These are phyloP conservation scores for Cossypha polioptera DNA, from an alignment of 2,797 vertebrate species.

Conservation along the genomic window DNA sequence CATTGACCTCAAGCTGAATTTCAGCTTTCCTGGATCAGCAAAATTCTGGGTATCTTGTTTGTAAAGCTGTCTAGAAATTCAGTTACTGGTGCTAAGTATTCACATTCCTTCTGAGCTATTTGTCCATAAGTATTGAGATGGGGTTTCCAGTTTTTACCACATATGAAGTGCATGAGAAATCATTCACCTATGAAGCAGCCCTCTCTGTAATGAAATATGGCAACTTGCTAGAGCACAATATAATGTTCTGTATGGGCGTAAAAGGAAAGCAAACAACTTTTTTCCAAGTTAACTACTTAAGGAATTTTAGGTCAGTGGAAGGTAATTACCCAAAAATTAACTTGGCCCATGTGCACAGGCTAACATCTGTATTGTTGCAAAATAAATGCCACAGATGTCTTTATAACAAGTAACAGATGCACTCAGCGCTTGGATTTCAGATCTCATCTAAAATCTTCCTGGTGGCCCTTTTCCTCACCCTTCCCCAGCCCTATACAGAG, in stretches of 20 bases:
- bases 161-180: neutral
- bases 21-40: constrained; percentile 17
- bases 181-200: neutral
- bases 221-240: neutral
- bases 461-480: neutral
- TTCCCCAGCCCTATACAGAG: neutral
- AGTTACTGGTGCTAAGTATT: neutral
- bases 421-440: neutral
- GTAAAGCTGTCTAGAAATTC: neutral
- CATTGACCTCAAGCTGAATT: constrained; percentile 7
- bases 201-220: neutral
- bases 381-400: constrained; percentile 52
- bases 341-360: neutral
- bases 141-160: constrained; percentile 4
- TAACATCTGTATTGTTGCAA: constrained; percentile 40
- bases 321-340: constrained; percentile 22
- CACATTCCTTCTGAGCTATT: neutral
- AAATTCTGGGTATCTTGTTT: neutral
- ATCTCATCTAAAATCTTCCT: neutral
- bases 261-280: constrained; percentile 1
- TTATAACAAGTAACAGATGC: constrained; percentile 47
- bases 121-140: neutral
- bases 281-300: neutral
- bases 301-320: constrained; percentile 34
- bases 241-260: neutral